phyloP scores from a whole-genome alignment of 2,113 vertebrate species.

The Muscicapa adusta region DNA sequence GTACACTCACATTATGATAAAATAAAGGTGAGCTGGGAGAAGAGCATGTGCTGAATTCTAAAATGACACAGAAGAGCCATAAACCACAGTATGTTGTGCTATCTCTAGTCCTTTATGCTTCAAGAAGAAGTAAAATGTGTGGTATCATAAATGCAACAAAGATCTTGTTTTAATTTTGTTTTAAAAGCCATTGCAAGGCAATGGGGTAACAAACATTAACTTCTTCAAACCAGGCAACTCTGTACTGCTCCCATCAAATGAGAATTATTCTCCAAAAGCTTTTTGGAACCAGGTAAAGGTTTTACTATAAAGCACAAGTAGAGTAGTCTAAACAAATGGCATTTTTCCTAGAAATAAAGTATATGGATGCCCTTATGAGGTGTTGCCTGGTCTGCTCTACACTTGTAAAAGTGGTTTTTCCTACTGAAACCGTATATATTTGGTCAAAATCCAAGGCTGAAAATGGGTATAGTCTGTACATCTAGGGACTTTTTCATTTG shows the following conservation, averaged over 20 bases:
- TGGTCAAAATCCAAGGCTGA: background rate
- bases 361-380: constrained; percentile 1
- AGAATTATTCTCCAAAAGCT: background rate
- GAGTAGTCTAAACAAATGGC: constrained; percentile 9
- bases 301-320: background rate
- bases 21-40: constrained; percentile 16
- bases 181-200: background rate
- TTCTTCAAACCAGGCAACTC: background rate
- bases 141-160: background rate
- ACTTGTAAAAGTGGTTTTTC: background rate
- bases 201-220: background rate
- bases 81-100: constrained; percentile 9
- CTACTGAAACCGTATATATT: background rate
- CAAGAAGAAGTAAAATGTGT: background rate
- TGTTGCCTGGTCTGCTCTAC: background rate
- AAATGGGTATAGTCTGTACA: background rate
- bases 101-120: background rate
- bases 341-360: constrained; percentile 3
- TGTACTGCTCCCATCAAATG: background rate
- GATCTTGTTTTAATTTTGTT: constrained; percentile 25
- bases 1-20: constrained; percentile 12
- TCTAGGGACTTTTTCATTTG: background rate
- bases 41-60: background rate
- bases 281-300: background rate
- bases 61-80: background rate